phyloP scores from a whole-genome alignment of 53 echinoderm and acorn worm genomes.

The Pentamera pediparva region DNA sequence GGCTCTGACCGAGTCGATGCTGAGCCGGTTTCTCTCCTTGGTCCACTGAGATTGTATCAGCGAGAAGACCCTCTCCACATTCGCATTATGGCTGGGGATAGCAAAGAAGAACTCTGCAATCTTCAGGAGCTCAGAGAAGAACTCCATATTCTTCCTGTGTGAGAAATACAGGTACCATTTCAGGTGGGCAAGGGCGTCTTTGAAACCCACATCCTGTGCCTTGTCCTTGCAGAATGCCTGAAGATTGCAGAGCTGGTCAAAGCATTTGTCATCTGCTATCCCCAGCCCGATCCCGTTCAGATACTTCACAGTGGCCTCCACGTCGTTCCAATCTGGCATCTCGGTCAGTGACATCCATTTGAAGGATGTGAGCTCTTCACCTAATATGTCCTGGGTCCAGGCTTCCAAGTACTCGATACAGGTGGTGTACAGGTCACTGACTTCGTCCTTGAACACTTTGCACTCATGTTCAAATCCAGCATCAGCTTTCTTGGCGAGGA shows the following conservation, averaged over 20 bases:
- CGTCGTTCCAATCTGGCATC: slow-evolving; percentile 1
- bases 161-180: background rate
- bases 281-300: background rate
- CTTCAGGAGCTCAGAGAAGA: slow-evolving; percentile 8
- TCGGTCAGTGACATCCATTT: slow-evolving; percentile 1
- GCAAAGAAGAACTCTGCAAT: slow-evolving; percentile 12
- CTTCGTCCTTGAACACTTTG: background rate
- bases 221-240: background rate
- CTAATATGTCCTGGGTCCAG: background rate
- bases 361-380: background rate
- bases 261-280: background rate
- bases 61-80: slow-evolving; percentile 6
- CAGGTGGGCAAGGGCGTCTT: background rate
- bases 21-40: background rate
- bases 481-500: background rate
- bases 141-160: background rate
- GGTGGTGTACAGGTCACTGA: background rate
- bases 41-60: background rate
- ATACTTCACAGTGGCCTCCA: background rate
- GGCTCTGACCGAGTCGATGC: background rate
- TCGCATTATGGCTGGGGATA: background rate
- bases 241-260: slow-evolving; percentile 16
- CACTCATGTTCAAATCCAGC: background rate
- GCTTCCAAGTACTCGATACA: slow-evolving; percentile 1
- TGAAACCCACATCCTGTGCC: background rate